Conservation (phyloP, 1,140 invertebrate genomes). For the Saccostrea echinata region DNA sequence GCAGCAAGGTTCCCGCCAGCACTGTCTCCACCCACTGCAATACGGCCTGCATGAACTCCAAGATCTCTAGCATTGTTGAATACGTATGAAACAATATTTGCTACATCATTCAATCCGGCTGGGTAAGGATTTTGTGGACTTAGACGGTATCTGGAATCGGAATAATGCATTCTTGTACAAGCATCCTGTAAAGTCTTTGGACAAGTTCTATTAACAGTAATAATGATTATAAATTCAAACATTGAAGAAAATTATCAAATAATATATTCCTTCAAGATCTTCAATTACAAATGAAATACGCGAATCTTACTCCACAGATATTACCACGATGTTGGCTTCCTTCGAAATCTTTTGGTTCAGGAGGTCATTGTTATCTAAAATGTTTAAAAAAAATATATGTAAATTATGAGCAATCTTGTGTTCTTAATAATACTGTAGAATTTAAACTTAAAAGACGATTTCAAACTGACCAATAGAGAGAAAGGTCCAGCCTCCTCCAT, state of each 20-base stretch:
- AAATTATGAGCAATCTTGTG: too few species aligned
- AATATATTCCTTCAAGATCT: too few species aligned
- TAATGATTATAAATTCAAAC: too few species aligned
- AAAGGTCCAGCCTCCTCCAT: conserved; percentile 25
- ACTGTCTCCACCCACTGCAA: conserved; percentile 65
- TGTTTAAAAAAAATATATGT: too few species aligned
- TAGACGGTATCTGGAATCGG: conserved; percentile 51
- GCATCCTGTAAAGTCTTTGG: too few species aligned
- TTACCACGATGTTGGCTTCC: conserved; percentile 59
- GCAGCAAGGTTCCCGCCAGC: conserved; percentile 64
- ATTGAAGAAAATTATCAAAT: too few species aligned
- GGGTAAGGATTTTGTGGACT: conserved; percentile 66
- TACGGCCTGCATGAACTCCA: conserved; percentile 53
- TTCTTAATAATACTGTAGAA: too few species aligned
- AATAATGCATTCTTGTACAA: too few species aligned
- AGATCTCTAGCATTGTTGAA: conserved; percentile 50
- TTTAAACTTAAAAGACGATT: not conserved
- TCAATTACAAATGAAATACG: not conserved
- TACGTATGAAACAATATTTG: conserved; percentile 61
- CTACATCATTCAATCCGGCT: conserved; percentile 56
- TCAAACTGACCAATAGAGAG: not conserved
- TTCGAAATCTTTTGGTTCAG: conserved; percentile 59
- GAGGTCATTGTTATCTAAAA: conserved; percentile 58
- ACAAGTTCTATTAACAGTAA: too few species aligned
- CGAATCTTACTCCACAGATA: conserved; percentile 62